Evolutionary conservation across 2,888 invertebrate species (phyloP), one percentile per base, ranked within the genome.

Genomic region (Linyphia triangularis): DNA sequence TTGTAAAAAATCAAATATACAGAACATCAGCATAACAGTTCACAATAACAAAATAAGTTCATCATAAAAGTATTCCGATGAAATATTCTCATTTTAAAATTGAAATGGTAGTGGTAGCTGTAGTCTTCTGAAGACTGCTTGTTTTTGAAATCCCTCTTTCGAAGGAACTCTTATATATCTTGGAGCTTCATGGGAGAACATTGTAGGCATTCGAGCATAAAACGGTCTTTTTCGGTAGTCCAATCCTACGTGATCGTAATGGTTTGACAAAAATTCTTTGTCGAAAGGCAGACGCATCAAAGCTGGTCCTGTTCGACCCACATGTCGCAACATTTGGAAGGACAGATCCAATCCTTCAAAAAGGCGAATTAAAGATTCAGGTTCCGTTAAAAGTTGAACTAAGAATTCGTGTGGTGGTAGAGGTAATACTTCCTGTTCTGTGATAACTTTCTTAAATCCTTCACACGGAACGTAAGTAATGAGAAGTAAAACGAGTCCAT

Each of bases 371-470:
- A 89, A 65, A 26, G 65, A 84, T 57, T 79, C 78, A 19, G 88
- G 88, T 79, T 89, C 88, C 13, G 88, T 89, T 37, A 89, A 26
- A 10, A 84, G 10, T 65, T 89, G 88, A n/a, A 89, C 79, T n/a
- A 89, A 6, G 16, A 89, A 57, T 28, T 63, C 30, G 10, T 37
- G 19, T 16, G 84, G 88, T 37, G 65, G 26, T 10, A 84, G 72
- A 2, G 78, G n/a, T 22, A 10, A 19, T 10, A 72, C 57, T 24
- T 89, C 65, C 73, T 84, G 84, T 37, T 78, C 51, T 19, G 88
- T 79, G 22, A 77, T 57, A 24, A 88, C 33, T 26, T 19, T 19
- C 40, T 86, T 28, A 28, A 86, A 67, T 13, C 73, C 67, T 37
- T 67, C 13, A 13, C 28, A 22, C 6, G 26, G 22, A 2, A 63